phyloP scores from a whole-genome alignment of 2,888 invertebrate genomes.

The Drosophila engyochracea region DNA sequence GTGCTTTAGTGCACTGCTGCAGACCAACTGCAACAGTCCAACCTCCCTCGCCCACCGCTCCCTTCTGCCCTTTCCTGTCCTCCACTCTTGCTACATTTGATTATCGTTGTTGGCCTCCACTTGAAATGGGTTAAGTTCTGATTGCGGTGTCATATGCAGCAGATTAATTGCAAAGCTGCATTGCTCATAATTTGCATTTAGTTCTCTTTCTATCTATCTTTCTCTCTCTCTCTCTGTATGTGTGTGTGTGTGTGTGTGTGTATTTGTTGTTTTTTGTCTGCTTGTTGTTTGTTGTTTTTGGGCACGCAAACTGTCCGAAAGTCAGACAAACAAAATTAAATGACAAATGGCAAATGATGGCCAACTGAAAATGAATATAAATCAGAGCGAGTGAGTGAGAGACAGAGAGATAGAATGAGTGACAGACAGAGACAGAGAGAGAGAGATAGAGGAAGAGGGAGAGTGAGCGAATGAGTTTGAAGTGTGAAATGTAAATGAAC shows the following conservation, averaged over 20 bases:
- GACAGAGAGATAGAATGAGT: neutral
- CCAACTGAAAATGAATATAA: slow-evolving; percentile 26
- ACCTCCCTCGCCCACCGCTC: neutral
- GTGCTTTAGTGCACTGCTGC: slow-evolving; percentile 72
- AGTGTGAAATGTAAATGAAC: slow-evolving; percentile 46
- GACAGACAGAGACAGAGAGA: neutral
- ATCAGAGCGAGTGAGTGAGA: neutral
- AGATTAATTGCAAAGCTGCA: slow-evolving; percentile 77
- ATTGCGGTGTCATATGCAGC: slow-evolving; percentile 80
- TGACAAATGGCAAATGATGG: slow-evolving; percentile 49
- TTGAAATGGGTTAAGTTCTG: slow-evolving; percentile 72
- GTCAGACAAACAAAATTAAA: slow-evolving; percentile 32
- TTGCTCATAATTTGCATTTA: slow-evolving; percentile 74
- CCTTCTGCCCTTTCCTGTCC: slow-evolving; percentile 2
- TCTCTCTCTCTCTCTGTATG: neutral
- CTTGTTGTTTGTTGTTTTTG: slow-evolving; percentile 23
- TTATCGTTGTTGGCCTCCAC: slow-evolving; percentile 51
- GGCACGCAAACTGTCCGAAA: slow-evolving; percentile 37
- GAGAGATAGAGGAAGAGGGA: neutral
- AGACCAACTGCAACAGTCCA: neutral
- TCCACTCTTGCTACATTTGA: slow-evolving; percentile 70
- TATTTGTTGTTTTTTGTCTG: slow-evolving; percentile 1
- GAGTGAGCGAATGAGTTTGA: neutral
- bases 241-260: neutral
- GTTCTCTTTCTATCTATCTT: neutral